Base-by-base conservation (phyloP, 2,888 invertebrate species). In the Morpho achilles region DNA sequence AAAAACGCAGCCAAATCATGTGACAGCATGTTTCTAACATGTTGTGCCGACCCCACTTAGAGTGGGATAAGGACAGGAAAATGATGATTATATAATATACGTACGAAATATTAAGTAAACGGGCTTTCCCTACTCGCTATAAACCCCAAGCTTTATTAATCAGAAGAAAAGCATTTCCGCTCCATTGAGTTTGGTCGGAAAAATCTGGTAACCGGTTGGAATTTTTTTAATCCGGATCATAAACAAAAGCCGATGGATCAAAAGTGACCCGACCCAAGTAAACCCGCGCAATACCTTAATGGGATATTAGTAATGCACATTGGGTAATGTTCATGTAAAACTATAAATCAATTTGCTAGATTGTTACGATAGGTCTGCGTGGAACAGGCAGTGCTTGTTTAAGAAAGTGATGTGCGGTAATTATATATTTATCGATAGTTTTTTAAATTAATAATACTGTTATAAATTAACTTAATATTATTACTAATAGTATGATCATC, bases 231-330 rank as follows among this genome's bases (percentile, higher is more conserved):
- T 80, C 79, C 75, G 74, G 57, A 67, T 71, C 71, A 75, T 83
- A 85, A 84, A 82, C 82, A 84, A 82, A 83, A 76, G 69, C 72
- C 67, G 63, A 51, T 64, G 74, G 77, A 77, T 82, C 79, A 79
- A 78, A 81, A 74, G 64, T 58, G 67, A 58, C 57, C 51, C 9
- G 53, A 58, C 58, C 51, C 22, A 45, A 23, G 23, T 65, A 68
- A 69, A 58, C 60, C 58, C 63, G 60, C 65, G 68, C 71, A 73
- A 75, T 76, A 69, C 71, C 69, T 68, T 74, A 74, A 71, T 75
- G 73, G 73, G 66, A 68, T 73, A 73, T 70, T 74, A 74, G 71
- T 71, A 54, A 50, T 52, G 51, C 49, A 71, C 74, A 40, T 4
- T 46, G 72, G 72, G 76, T 73, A 69, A 79, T 80, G 80, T 79